Evolutionary conservation across 1,140 invertebrate genomes (phyloP), one percentile per base, ranked within the genome.

Genomic region (Drosophila auraria): DNA sequence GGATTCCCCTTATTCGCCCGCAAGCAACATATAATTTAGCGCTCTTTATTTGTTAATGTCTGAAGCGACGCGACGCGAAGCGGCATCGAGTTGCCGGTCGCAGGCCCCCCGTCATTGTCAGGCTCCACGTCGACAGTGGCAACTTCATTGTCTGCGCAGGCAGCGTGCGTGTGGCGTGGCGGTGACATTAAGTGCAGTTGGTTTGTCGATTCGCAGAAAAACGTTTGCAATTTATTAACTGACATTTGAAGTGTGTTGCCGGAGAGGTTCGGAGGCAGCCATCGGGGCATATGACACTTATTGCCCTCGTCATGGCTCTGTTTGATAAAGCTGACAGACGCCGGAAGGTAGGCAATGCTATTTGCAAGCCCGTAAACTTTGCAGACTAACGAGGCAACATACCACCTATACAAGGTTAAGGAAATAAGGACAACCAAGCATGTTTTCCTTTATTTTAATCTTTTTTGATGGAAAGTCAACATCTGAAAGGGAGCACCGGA

Each of bases 31-130:
- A 56, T 56, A 56, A 56, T 56, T 56, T 56, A 56, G 54, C 54
- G 54, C 54, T 38, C 54, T 56, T 56, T 56, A 56, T 56, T 56
- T 56, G 54, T 56, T 56, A 56, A 56, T 56, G 54, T 56, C 54
- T 56, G 54, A 56, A 40, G 33, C 54, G 54, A 56, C 2, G 53
- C 33, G 53, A 56, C 3, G 53, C 33, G 54, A 56, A 33, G 54
- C 20, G 54, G 54, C 33, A 25, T 40, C 14, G 14, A 7, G 54
- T 56, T 38, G 54, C 54, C 38, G 54, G 36, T 56, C 54, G 36
- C 54, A 40, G 33, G 33, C n/a, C 51, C 51, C 54, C 20, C 36
- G 8, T 38, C 33, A 56, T 30, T 38, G 54, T 56, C 54, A 56
- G 33, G 54, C 54, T 56, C 53, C 53, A 56, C 14, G 54, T 56